Percentiles rank a stretch among this genome's conserved stretches.
Conservation (phyloP, 2,113 vertebrate genomes). For the Chloebia gouldiae region DNA sequence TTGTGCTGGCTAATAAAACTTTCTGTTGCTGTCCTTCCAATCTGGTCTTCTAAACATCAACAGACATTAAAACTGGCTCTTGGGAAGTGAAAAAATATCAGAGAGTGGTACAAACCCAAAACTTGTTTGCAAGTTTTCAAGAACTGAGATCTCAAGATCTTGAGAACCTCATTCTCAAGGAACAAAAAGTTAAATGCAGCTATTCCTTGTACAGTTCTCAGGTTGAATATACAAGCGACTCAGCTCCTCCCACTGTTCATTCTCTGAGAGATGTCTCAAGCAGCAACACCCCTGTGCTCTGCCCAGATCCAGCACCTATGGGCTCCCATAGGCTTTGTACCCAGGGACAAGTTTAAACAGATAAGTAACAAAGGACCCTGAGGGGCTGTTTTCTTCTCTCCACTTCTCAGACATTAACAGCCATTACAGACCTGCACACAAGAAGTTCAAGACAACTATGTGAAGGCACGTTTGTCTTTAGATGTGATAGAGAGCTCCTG, state of each 20-base stretch:
- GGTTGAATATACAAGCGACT: not conserved
- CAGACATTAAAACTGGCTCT: conserved; percentile 68
- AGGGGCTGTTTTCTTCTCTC: not conserved
- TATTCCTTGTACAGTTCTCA: not conserved
- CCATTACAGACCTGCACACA: not conserved
- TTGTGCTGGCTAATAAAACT: conserved; percentile 66
- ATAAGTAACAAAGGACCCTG: conserved; percentile 3
- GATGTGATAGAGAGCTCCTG: not conserved
- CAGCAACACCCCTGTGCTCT: not conserved
- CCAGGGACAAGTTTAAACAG: not conserved
- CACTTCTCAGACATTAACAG: conserved; percentile 22
- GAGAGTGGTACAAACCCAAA: not conserved
- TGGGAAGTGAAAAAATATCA: conserved; percentile 57
- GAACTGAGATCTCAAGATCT: not conserved
- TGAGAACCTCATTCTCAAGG: not conserved
- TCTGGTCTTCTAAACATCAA: conserved; percentile 60
- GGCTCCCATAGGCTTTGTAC: not conserved
- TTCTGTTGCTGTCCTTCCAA: conserved; percentile 33
- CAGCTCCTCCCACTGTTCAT: not conserved
- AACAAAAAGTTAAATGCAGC: not conserved
- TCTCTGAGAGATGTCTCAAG: conserved; percentile 6
- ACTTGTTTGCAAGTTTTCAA: conserved; percentile 14
- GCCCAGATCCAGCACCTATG: not conserved
- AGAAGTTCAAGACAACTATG: conserved; percentile 19
- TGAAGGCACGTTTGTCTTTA: conserved; percentile 22